These are phyloP conservation scores for Lasioglossum leucozonium DNA, from an alignment of 2,888 invertebrate species.

Conservation along the genomic window DNA sequence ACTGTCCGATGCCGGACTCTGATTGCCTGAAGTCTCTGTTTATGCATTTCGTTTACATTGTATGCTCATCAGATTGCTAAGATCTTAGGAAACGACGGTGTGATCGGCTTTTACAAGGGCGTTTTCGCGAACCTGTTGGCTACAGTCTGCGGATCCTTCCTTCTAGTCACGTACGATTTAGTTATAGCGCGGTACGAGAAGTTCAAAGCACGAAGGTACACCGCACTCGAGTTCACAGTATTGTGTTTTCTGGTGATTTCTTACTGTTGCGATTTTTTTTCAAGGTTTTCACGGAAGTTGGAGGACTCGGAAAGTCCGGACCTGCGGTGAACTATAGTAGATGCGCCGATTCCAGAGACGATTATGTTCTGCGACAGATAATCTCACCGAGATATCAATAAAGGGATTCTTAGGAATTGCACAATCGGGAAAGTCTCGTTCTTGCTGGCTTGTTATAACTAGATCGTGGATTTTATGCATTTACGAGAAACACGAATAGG, in stretches of 20 bases:
- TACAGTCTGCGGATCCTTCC: slow-evolving; percentile 32
- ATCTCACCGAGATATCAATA: neutral
- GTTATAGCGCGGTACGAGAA: slow-evolving; percentile 16
- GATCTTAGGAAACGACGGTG: slow-evolving; percentile 38
- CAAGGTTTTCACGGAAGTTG: neutral
- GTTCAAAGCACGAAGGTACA: slow-evolving; percentile 11
- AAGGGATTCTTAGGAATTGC: neutral
- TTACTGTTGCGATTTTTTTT: neutral
- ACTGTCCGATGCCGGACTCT: neutral
- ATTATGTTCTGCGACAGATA: neutral
- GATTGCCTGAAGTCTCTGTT: neutral
- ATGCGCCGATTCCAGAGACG: neutral
- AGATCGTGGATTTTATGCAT: neutral
- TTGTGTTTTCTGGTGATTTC: neutral
- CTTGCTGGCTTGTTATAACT: neutral
- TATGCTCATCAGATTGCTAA: slow-evolving; percentile 11
- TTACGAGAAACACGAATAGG: neutral
- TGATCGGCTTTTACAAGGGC: slow-evolving; percentile 44
- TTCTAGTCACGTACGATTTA: slow-evolving; percentile 45
- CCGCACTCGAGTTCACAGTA: neutral
- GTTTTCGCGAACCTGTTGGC: slow-evolving; percentile 46
- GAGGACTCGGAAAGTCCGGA: neutral
- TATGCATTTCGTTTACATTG: slow-evolving; percentile 2
- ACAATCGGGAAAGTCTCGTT: neutral
- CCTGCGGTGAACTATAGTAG: neutral